Percentiles rank a stretch among this genome's conserved stretches.
Evolutionary conservation across 1,140 invertebrate species (phyloP).

Genomic region (Dendroctonus valens): DNA sequence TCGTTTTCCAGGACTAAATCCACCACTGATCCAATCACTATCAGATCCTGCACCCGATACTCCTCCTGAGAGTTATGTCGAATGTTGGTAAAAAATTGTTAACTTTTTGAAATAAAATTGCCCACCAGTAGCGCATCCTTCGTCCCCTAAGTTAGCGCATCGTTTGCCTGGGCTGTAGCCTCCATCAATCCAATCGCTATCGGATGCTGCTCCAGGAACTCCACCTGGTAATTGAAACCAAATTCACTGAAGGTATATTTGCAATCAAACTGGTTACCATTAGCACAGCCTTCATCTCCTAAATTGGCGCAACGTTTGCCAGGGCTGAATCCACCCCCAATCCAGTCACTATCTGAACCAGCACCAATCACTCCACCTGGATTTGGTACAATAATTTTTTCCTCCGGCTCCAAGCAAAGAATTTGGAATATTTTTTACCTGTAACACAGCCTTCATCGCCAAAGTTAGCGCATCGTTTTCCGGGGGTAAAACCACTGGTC

Average conservation of each 20-base stretch:
- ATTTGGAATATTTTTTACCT: constrained; percentile 2
- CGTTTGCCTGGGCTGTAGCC: constrained; percentile 33
- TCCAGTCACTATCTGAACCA: constrained; percentile 22
- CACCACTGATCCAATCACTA: constrained; percentile 24
- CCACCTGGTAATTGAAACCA: constrained; percentile 14
- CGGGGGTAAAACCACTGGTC: constrained; percentile 17
- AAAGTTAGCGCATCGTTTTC: constrained; percentile 31
- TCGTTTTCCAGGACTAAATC: constrained; percentile 25
- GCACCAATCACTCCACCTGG: constrained; percentile 27
- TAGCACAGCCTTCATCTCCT: constrained; percentile 25
- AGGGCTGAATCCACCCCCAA: constrained; percentile 20
- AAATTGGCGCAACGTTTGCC: constrained; percentile 31
- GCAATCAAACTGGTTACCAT: constrained; percentile 7
- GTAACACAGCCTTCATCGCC: constrained; percentile 26
- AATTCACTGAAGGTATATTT: no score
- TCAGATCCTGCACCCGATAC: constrained; percentile 25
- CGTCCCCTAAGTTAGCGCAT: constrained; percentile 28
- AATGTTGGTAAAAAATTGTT: neutral
- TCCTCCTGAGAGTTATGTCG: constrained; percentile 6
- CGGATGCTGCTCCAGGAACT: constrained; percentile 24
- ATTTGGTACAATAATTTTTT: neutral
- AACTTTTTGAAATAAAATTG: neutral
- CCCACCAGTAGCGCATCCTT: constrained; percentile 21
- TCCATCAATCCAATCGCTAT: constrained; percentile 30
- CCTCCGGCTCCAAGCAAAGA: no score